Percentiles rank a stretch among this genome's conserved stretches.
Evolutionary conservation across 1,140 invertebrate genomes (phyloP).

Genomic region (Sitobion miscanthi): DNA sequence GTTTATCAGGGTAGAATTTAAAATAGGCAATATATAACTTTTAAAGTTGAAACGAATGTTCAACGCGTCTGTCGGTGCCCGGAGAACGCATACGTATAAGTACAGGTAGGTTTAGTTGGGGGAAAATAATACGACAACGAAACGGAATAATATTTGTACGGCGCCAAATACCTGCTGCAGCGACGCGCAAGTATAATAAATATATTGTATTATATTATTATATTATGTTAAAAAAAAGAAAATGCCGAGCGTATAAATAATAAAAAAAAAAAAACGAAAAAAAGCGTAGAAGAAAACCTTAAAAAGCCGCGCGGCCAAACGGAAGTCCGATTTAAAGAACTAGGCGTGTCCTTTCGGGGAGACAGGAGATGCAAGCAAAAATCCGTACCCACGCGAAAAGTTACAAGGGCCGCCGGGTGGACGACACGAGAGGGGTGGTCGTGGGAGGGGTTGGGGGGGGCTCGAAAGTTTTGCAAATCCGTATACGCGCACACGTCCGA

Average conservation of each 20-base stretch:
- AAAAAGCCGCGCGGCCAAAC: conserved; percentile 32
- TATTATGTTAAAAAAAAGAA: neutral
- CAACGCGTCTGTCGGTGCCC: neutral
- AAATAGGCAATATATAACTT: neutral
- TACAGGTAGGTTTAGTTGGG: too few relatives aligned
- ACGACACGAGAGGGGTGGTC: neutral
- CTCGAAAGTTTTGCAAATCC: conserved; percentile 39
- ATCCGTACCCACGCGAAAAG: conserved; percentile 8
- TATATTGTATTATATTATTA: conserved; percentile 11
- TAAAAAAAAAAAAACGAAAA: neutral
- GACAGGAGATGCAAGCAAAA: neutral
- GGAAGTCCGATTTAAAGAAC: conserved; percentile 31
- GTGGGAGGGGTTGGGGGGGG: neutral
- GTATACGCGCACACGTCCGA: neutral
- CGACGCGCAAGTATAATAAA: conserved; percentile 6
- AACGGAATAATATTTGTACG: neutral
- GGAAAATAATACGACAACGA: neutral
- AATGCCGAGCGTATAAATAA: neutral
- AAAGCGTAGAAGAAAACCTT: neutral
- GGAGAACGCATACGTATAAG: neutral
- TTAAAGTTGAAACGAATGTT: neutral
- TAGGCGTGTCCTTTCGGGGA: conserved; percentile 35
- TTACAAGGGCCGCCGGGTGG: neutral
- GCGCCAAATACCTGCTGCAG: neutral
- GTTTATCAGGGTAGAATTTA: neutral